Base-by-base conservation (phyloP, 2,113 vertebrate genomes). In the Paracanthobrama guichenoti region DNA sequence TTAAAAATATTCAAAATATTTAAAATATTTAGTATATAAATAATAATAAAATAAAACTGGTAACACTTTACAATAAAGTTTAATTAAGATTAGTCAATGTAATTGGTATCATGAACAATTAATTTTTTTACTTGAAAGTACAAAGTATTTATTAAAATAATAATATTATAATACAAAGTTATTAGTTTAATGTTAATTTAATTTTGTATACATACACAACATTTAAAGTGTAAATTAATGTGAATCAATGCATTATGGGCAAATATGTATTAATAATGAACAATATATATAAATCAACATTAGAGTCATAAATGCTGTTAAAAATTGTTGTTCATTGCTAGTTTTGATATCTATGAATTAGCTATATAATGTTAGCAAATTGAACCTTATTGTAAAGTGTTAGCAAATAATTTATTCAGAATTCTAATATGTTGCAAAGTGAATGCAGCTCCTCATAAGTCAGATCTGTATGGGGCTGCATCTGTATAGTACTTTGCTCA, bases 391-490 rank as follows among this genome's bases (percentile, higher is more conserved):
- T 64, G 60, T 31, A 64, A 64, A 67, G 28, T 28, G 2, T 64
- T 16, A 28, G 2, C 60, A 28, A 31, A 28, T 5, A 26, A 62
- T 62, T 62, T 0, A n/a, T 59, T 59, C 4, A 62, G 26, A 26
- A 26, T 24, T 62, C 4, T 10, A 62, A 26, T 62, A 60, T 60
- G 59, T 60, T 28, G 60, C 60, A 55, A 64, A 64, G 62, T 16
- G 13, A 28, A 26, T 13, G 4, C 60, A 64, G 6, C 62, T 69
- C 85, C 85, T 82, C 60, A 55, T n/a, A 66, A 66, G 28, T 31
- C 2, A 35, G 6, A 66, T 8, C 28, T 66, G 8, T 18, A 26
- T 67, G 10, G 16, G 13, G 53, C 8, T 66, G 6, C 18, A 7
- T 8, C 62, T 8, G 26, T 55, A 72, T 53, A 39, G 39, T 39